phyloP scores from a whole-genome alignment of 2,113 vertebrate genomes.

The Eubucco bourcierii region DNA sequence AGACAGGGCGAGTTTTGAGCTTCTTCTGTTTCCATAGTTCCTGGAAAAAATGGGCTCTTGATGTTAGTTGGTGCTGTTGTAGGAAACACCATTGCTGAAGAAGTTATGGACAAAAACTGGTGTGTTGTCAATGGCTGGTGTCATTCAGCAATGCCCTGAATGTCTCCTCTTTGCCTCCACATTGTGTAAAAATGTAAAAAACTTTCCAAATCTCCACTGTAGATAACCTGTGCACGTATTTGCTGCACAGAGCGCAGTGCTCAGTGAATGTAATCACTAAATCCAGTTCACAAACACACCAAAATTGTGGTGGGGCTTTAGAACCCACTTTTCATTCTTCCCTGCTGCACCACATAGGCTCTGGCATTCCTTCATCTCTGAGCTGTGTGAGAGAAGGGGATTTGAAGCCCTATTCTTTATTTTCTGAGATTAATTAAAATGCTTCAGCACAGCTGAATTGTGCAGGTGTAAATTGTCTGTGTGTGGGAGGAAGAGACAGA shows the following conservation, averaged over 20 bases:
- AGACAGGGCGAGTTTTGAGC: conserved; percentile 50
- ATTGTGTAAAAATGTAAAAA: not conserved
- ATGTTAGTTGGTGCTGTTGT: conserved; percentile 5
- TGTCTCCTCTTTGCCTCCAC: conserved; percentile 34
- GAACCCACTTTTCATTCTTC: conserved; percentile 21
- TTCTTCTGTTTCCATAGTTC: conserved; percentile 52
- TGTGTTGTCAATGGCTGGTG: conserved; percentile 37
- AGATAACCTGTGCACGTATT: not conserved
- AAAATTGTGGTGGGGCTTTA: not conserved
- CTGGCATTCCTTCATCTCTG: conserved; percentile 5
- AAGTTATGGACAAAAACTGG: conserved; percentile 39
- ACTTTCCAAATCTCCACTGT: not conserved
- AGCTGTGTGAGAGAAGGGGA: not conserved
- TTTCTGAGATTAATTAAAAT: conserved; percentile 53
- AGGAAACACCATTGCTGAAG: conserved; percentile 30
- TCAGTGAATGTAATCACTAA: conserved; percentile 9
- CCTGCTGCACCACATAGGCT: not conserved
- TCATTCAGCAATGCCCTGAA: conserved; percentile 24
- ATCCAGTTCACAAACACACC: not conserved
- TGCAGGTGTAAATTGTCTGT: conserved; percentile 63
- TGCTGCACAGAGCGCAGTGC: not conserved
- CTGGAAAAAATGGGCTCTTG: conserved; percentile 18
- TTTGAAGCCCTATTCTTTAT: conserved; percentile 44
- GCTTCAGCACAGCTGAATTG: conserved; percentile 50
- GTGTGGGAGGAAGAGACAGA: conserved; percentile 56